Percentiles rank a stretch among this genome's conserved stretches.
These are phyloP conservation scores for Pogoniulus pusillus DNA, from an alignment of 2,797 vertebrate species.

Conservation along the genomic window DNA sequence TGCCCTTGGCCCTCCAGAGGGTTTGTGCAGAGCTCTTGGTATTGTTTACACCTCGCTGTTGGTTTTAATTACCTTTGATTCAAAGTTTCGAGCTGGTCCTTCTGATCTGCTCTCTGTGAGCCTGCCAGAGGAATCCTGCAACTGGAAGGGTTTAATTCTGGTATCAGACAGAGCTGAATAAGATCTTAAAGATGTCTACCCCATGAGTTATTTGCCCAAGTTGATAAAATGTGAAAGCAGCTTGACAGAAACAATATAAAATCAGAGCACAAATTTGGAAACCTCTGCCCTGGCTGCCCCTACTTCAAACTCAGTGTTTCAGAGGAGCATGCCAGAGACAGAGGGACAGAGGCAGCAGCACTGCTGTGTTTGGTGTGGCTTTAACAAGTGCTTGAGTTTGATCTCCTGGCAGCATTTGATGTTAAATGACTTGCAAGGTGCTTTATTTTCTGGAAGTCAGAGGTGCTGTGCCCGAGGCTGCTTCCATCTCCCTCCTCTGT, in stretches of 20 bases:
- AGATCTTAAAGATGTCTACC: constrained; percentile 31
- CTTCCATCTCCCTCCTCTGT: not conserved
- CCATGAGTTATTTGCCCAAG: not conserved
- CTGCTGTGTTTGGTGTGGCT: not conserved
- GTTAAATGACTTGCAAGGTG: not conserved
- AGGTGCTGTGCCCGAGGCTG: rapidly evolving
- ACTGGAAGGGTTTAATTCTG: constrained; percentile 42
- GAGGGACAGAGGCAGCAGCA: not conserved
- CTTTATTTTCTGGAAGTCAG: not conserved
- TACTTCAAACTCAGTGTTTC: not conserved
- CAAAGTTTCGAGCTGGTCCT: not conserved
- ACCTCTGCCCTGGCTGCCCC: not conserved
- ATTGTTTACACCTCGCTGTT: not conserved
- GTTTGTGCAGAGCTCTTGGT: not conserved
- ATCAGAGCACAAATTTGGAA: constrained; percentile 4
- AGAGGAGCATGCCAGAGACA: not conserved
- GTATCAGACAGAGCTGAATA: constrained; percentile 10
- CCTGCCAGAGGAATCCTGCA: not conserved
- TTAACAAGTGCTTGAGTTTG: not conserved
- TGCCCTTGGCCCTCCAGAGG: not conserved
- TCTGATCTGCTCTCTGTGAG: not conserved
- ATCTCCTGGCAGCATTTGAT: not conserved
- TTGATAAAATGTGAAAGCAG: not conserved
- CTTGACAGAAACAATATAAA: not conserved
- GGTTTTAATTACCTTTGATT: constrained; percentile 33